Conservation (phyloP, 2,113 vertebrate species). For the Spilogale gracilis region DNA sequence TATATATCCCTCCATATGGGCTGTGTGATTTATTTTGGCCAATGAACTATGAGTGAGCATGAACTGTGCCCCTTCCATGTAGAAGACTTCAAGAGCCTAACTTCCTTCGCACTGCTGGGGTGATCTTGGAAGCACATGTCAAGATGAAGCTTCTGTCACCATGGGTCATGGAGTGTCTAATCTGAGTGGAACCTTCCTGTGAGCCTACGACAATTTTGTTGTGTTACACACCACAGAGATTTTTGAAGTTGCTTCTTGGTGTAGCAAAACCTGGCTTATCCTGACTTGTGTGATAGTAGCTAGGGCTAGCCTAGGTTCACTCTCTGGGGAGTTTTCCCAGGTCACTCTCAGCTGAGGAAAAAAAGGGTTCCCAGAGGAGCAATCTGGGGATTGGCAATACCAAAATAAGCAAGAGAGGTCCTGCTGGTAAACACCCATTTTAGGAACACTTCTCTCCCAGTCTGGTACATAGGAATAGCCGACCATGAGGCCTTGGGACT, state of each 20-base stretch:
- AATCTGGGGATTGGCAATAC: not conserved
- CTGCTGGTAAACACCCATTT: not conserved
- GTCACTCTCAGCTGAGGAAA: not conserved
- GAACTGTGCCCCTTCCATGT: not conserved
- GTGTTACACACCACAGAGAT: not conserved
- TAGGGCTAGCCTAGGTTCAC: not conserved
- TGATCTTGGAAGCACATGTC: not conserved
- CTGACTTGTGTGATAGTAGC: not conserved
- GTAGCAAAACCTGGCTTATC: not conserved
- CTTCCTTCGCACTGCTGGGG: not conserved
- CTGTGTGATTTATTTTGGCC: not conserved
- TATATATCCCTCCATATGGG: not conserved
- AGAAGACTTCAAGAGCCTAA: not conserved
- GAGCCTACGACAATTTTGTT: not conserved
- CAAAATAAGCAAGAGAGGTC: not conserved
- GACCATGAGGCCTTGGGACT: not conserved
- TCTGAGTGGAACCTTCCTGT: not conserved
- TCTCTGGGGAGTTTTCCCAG: not conserved
- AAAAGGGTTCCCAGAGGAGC: not conserved
- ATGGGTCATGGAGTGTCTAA: not conserved
- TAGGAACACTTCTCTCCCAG: not conserved
- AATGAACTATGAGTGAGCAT: not conserved
- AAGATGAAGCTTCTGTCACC: not conserved
- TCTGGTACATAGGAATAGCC: not conserved
- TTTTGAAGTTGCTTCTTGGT: slow-evolving; percentile 16